Percentiles rank a stretch among this genome's conserved stretches.
phyloP scores from a whole-genome alignment of 2,888 invertebrate species.

The Pilophorus perplexus region DNA sequence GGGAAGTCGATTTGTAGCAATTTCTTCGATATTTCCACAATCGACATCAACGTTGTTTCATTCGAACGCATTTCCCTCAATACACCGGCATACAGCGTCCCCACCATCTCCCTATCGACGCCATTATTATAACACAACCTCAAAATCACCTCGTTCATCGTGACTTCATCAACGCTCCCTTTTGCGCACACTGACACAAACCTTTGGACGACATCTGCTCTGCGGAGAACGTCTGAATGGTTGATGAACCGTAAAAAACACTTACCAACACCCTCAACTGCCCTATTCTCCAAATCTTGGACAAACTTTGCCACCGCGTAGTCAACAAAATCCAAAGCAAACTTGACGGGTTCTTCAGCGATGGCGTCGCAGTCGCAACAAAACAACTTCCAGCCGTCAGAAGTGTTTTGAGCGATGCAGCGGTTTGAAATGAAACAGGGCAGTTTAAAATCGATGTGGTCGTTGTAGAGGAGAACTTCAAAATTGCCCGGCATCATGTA shows the following conservation, averaged over 20 bases:
- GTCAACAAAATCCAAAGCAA: slow-evolving; percentile 10
- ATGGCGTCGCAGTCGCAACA: slow-evolving; percentile 18
- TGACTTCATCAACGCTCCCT: not conserved
- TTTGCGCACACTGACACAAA: not conserved
- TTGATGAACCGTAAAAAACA: not conserved
- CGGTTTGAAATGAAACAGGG: slow-evolving; percentile 12
- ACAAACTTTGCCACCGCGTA: not conserved
- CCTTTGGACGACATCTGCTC: not conserved
- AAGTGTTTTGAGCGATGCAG: not conserved
- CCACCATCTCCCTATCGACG: not conserved
- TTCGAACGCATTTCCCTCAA: not conserved
- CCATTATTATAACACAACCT: not conserved
- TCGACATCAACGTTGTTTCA: not conserved
- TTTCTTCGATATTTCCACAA: not conserved
- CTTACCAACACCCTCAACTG: not conserved
- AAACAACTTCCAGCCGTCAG: slow-evolving; percentile 4
- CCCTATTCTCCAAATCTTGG: not conserved
- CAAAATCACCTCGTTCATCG: slow-evolving; percentile 1
- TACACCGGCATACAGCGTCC: not conserved
- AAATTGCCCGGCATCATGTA: slow-evolving; percentile 10
- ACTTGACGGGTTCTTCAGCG: not conserved
- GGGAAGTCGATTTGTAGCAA: slow-evolving; percentile 17
- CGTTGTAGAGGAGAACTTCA: slow-evolving; percentile 5
- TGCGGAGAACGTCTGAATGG: not conserved
- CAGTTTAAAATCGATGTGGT: not conserved